These are phyloP conservation scores for Muscidifurax raptorellus DNA, from an alignment of 1,140 invertebrate genomes.

Conservation along the genomic window DNA sequence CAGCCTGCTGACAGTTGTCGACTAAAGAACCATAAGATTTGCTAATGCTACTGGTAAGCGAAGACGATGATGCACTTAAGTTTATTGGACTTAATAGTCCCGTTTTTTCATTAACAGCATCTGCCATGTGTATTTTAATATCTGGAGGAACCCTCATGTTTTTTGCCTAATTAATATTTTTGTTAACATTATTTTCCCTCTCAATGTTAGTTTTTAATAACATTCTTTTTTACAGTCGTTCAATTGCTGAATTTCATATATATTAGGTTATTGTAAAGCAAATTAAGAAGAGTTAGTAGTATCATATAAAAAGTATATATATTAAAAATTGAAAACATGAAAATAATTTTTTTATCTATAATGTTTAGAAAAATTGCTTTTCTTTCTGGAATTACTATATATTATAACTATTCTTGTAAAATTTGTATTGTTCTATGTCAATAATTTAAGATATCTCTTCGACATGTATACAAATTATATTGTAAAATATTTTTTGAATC, in stretches of 20 bases:
- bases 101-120: constrained; percentile 39
- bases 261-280: background rate
- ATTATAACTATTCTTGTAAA: too few species aligned
- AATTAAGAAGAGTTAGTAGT: background rate
- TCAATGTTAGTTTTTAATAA: background rate
- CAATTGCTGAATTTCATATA: background rate
- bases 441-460: too few species aligned
- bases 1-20: constrained; percentile 58
- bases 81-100: constrained; percentile 44
- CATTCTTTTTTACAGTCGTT: background rate
- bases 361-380: too few species aligned
- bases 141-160: constrained; percentile 43
- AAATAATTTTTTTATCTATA: too few species aligned
- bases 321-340: too few species aligned
- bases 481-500: too few species aligned
- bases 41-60: constrained; percentile 46
- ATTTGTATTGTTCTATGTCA: too few species aligned
- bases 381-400: too few species aligned
- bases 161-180: background rate
- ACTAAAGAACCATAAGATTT: constrained; percentile 66
- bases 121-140: constrained; percentile 42
- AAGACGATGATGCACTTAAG: constrained; percentile 35
- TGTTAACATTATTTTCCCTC: background rate
- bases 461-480: too few species aligned
- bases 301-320: too few species aligned